Percentiles rank a stretch among this genome's conserved stretches.
Conservation (phyloP, 2,888 invertebrate genomes). For the Latrodectus hesperus region DNA sequence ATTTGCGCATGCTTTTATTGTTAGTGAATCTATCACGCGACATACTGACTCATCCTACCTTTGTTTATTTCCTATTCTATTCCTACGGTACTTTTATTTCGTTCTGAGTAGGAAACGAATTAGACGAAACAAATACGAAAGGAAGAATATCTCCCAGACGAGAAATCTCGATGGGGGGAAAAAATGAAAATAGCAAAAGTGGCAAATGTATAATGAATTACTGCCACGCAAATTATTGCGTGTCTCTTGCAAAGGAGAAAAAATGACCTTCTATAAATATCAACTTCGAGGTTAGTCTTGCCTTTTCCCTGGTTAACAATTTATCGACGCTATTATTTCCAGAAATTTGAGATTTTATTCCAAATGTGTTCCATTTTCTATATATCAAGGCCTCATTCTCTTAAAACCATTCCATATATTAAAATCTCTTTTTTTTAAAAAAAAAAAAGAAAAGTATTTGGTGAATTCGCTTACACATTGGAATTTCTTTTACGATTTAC, state of each 20-base stretch:
- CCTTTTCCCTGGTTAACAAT: neutral
- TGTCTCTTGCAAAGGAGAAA: constrained; percentile 7
- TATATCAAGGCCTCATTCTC: neutral
- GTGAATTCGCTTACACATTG: too few relatives aligned
- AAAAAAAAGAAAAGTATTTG: too few relatives aligned
- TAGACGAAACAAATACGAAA: too few relatives aligned
- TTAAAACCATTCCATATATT: neutral
- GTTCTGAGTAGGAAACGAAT: too few relatives aligned
- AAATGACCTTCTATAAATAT: constrained; percentile 37
- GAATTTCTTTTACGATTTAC: too few relatives aligned
- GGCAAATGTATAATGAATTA: neutral
- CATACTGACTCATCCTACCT: too few relatives aligned
- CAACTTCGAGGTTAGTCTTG: constrained; percentile 31
- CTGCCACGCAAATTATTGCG: constrained; percentile 13
- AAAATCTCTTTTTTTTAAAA: too few relatives aligned
- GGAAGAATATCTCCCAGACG: too few relatives aligned
- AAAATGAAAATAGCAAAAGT: neutral
- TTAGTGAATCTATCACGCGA: too few relatives aligned
- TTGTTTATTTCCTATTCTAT: too few relatives aligned
- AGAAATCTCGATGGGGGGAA: neutral
- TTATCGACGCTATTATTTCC: neutral
- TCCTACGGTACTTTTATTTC: too few relatives aligned
- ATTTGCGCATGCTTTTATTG: too few relatives aligned
- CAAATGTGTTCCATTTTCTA: neutral
- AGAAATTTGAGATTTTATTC: neutral